These are phyloP conservation scores for Campodea augens DNA, from an alignment of 1,140 invertebrate genomes.

Conservation along the genomic window DNA sequence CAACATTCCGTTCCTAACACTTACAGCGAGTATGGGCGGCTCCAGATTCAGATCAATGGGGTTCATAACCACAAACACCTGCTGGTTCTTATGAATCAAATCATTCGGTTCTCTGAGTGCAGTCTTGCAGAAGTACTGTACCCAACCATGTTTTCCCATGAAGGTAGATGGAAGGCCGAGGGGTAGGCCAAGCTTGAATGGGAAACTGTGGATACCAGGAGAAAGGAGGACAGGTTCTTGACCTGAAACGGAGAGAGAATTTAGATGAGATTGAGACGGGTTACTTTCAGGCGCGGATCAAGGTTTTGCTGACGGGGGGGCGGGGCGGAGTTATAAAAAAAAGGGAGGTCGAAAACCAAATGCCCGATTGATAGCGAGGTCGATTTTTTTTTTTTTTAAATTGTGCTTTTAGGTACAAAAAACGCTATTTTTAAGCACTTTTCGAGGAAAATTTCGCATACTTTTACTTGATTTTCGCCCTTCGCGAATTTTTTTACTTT, in stretches of 20 bases:
- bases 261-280: neutral
- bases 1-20: no score
- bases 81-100: slow-evolving; percentile 83
- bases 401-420: no score
- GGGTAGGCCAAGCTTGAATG: slow-evolving; percentile 78
- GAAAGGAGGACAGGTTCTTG: slow-evolving; percentile 59
- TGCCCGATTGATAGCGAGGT: no score
- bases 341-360: no score
- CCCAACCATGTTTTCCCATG: slow-evolving; percentile 84
- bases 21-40: slow-evolving; percentile 66
- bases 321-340: no score
- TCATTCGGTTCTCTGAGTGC: slow-evolving; percentile 74
- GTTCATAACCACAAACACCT: slow-evolving; percentile 92
- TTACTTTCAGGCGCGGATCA: no score
- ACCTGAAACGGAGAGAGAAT: slow-evolving; percentile 16
- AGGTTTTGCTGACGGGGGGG: no score
- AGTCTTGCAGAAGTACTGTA: slow-evolving; percentile 86
- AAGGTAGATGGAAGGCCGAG: slow-evolving; percentile 81
- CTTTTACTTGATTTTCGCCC: no score
- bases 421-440: no score
- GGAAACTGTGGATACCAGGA: slow-evolving; percentile 86
- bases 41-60: slow-evolving; percentile 85
- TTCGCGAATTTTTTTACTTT: no score
- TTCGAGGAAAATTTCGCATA: no score
- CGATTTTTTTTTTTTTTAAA: no score